These are phyloP conservation scores for Morelia viridis DNA, from an alignment of 2,797 vertebrate genomes.

Conservation along the genomic window DNA sequence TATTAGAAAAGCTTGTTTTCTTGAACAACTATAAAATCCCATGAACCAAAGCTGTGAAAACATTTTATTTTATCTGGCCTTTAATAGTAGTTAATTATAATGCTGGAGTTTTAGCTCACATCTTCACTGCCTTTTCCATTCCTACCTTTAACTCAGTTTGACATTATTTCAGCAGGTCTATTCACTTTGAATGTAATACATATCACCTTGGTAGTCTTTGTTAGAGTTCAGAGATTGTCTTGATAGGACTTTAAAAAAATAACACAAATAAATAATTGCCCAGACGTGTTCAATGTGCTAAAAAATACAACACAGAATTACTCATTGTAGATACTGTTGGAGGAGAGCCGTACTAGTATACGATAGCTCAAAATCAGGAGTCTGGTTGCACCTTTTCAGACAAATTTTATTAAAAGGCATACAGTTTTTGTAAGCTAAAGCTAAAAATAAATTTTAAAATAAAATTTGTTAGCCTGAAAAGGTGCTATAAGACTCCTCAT, in stretches of 20 bases:
- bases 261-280: neutral
- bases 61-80: neutral
- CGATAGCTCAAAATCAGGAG: neutral
- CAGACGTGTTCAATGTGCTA: neutral
- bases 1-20: neutral
- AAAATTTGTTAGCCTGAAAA: neutral
- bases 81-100: neutral
- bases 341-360: neutral
- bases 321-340: neutral
- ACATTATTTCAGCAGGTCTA: neutral
- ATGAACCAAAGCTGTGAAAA: neutral
- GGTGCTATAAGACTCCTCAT: neutral
- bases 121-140: neutral
- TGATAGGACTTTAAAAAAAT: neutral
- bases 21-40: neutral
- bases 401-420: neutral
- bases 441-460: neutral
- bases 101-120: neutral
- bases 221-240: neutral
- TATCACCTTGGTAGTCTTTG: neutral
- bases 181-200: neutral
- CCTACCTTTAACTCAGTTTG: neutral
- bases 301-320: neutral
- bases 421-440: neutral
- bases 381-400: neutral